These are phyloP conservation scores for Caenorhabditis virilis DNA, from an alignment of 2,888 invertebrate genomes.

Conservation along the genomic window DNA sequence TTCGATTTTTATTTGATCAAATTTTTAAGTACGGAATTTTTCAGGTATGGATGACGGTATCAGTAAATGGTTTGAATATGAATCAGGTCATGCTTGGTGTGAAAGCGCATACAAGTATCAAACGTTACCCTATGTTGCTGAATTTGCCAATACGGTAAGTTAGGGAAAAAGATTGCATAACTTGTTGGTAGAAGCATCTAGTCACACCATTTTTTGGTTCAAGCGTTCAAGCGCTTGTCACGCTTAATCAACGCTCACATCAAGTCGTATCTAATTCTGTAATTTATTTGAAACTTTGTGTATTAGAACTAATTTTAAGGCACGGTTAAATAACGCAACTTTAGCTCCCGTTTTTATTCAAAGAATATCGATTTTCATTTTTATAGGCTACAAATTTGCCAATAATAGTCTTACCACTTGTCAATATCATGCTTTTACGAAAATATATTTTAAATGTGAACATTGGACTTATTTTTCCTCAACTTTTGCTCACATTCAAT, in stretches of 20 bases:
- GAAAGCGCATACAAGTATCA: conserved; percentile 67
- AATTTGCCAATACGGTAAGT: conserved; percentile 61
- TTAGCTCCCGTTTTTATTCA: no score
- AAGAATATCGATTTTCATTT: no score
- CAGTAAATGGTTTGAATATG: conserved; percentile 61
- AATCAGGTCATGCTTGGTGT: conserved; percentile 65
- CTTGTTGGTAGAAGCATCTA: no score
- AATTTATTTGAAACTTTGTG: no score
- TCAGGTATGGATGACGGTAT: neutral
- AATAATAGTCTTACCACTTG: conserved; percentile 62
- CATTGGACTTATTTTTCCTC: conserved; percentile 43
- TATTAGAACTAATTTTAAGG: no score
- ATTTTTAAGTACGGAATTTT: neutral
- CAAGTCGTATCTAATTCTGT: no score
- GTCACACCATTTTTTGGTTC: no score
- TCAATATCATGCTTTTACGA: conserved; percentile 59
- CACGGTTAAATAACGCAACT: no score
- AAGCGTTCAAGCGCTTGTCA: no score
- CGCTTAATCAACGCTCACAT: no score
- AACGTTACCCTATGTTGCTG: conserved; percentile 62
- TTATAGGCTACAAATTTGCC: conserved; percentile 65
- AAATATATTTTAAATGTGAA: conserved; percentile 56
- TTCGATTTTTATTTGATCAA: neutral
- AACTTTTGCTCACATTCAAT: conserved; percentile 53
- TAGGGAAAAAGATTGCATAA: no score